Evolutionary conservation across 1,140 invertebrate species (phyloP).

Genomic region (Nasonia vitripennis): DNA sequence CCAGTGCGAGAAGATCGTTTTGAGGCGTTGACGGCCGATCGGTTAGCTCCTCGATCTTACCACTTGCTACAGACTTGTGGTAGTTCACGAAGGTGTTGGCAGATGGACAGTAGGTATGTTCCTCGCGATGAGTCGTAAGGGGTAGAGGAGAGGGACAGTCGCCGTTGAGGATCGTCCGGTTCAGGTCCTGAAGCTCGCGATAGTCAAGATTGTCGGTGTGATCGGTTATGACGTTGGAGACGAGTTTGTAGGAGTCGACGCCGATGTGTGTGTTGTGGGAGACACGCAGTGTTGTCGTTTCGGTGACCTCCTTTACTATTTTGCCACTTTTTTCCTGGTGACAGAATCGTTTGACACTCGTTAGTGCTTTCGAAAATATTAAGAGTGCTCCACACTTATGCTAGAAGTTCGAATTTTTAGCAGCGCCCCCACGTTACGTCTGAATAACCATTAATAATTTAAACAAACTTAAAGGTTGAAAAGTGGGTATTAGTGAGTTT

Average conservation of each 20-base stretch:
- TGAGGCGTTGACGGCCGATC: neutral
- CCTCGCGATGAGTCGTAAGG: neutral
- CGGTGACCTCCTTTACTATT: slow-evolving; percentile 76
- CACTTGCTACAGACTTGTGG: neutral
- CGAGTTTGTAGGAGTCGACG: slow-evolving; percentile 75
- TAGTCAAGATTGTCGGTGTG: slow-evolving; percentile 64
- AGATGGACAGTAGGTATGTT: neutral
- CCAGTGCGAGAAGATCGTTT: neutral
- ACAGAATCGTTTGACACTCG: neutral
- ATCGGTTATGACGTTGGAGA: slow-evolving; percentile 73
- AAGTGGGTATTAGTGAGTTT: too few relatives aligned
- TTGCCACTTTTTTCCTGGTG: slow-evolving; percentile 69
- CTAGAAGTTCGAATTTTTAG: too few relatives aligned
- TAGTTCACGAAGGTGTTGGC: neutral
- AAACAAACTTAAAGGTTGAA: too few relatives aligned
- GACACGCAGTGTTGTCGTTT: slow-evolving; percentile 76
- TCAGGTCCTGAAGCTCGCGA: slow-evolving; percentile 61
- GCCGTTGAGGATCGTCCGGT: slow-evolving; percentile 15
- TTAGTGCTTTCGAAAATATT: too few relatives aligned
- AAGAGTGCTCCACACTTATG: too few relatives aligned
- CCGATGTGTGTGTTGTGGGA: slow-evolving; percentile 75
- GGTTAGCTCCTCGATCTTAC: neutral
- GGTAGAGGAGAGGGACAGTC: neutral
- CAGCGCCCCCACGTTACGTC: too few relatives aligned
- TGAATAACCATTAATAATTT: too few relatives aligned